Percentiles rank a stretch among this genome's conserved stretches.
These are phyloP conservation scores for Agonopterix heracliana DNA, from an alignment of 2,888 invertebrate species.

Conservation along the genomic window DNA sequence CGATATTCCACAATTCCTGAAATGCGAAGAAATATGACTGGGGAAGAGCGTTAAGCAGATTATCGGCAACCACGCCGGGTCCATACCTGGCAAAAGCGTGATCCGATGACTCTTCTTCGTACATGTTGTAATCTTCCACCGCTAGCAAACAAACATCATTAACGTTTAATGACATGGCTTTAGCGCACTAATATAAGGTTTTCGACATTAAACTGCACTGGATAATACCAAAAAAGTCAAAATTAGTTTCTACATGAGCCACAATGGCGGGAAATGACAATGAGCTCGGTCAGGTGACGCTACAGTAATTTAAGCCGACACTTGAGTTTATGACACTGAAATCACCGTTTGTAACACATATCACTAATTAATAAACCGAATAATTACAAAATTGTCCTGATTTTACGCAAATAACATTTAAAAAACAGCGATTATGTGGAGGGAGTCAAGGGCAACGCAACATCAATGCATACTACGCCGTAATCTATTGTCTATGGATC, in stretches of 20 bases:
- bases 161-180: slow-evolving; percentile 74
- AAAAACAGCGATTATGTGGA: slow-evolving; percentile 59
- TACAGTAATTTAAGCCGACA: slow-evolving; percentile 47
- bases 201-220: slow-evolving; percentile 46
- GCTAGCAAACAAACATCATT: slow-evolving; percentile 74
- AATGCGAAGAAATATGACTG: no score
- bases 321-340: slow-evolving; percentile 25
- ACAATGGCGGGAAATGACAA: slow-evolving; percentile 78
- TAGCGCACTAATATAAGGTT: slow-evolving; percentile 39
- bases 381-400: slow-evolving; percentile 26
- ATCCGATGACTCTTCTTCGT: slow-evolving; percentile 74
- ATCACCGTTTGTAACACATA: slow-evolving; percentile 33
- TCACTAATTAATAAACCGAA: slow-evolving; percentile 19
- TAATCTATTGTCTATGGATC: slow-evolving; percentile 34
- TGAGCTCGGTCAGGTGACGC: slow-evolving; percentile 75
- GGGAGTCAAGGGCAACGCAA: slow-evolving; percentile 69
- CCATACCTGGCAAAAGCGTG: slow-evolving; percentile 72
- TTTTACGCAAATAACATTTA: slow-evolving; percentile 36
- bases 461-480: slow-evolving; percentile 53
- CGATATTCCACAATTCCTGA: background rate
- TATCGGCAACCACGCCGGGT: slow-evolving; percentile 66
- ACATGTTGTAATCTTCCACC: slow-evolving; percentile 73
- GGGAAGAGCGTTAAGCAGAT: slow-evolving; percentile 11
- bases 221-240: slow-evolving; percentile 31
- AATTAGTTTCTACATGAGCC: slow-evolving; percentile 52